Conservation (phyloP, 2,888 invertebrate genomes). For the Rhingia rostrata region DNA sequence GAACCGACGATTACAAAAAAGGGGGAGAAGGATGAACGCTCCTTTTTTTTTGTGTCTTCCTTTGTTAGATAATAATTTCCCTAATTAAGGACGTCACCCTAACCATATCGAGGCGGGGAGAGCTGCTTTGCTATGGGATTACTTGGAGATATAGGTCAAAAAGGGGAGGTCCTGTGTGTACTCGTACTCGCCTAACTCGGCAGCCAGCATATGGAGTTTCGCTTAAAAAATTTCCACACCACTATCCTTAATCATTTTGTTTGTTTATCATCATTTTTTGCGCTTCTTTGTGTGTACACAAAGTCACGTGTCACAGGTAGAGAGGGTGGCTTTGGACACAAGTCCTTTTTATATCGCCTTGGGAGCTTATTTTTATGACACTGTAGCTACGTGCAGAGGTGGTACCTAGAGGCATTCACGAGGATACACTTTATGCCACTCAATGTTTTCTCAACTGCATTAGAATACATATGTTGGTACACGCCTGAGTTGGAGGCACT, state of each 20-base stretch:
- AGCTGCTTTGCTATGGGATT: constrained; percentile 41
- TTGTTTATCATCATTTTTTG: constrained; percentile 56
- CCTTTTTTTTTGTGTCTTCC: constrained; percentile 39
- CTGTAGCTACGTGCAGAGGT: constrained; percentile 18
- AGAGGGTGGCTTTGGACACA: constrained; percentile 13
- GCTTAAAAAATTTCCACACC: constrained; percentile 40
- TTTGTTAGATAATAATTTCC: constrained; percentile 63
- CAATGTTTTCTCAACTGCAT: constrained; percentile 28
- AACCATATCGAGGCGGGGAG: constrained; percentile 6
- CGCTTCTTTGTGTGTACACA: constrained; percentile 27
- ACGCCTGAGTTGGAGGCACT: not conserved
- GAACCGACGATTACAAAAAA: constrained; percentile 23
- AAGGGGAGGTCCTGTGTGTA: constrained; percentile 35
- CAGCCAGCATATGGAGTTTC: constrained; percentile 5
- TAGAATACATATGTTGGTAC: constrained; percentile 5
- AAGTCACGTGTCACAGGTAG: constrained; percentile 64
- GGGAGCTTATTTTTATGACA: constrained; percentile 34
- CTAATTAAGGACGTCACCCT: constrained; percentile 68
- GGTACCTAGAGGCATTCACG: not conserved
- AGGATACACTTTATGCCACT: constrained; percentile 26
- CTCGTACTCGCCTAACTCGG: not conserved
- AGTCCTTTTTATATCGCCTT: constrained; percentile 6
- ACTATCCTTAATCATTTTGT: constrained; percentile 53
- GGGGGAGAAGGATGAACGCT: constrained; percentile 41
- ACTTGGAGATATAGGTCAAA: constrained; percentile 66